These are phyloP conservation scores for Grammomys dolichurus DNA, from an alignment of 2,113 vertebrate genomes.

Conservation along the genomic window DNA sequence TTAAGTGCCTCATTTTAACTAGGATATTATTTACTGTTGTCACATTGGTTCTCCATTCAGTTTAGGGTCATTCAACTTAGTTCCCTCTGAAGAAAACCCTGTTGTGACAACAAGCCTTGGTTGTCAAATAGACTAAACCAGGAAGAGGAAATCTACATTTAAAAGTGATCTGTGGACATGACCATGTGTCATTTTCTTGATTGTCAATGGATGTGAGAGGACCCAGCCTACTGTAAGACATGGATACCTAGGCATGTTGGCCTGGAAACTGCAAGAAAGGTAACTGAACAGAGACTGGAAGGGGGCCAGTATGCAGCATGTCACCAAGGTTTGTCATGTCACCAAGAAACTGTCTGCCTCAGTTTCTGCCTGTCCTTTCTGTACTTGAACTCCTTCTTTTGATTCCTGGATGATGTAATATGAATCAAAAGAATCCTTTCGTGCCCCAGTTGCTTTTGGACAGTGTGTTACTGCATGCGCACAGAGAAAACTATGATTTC, in stretches of 20 bases:
- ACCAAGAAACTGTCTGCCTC: background rate
- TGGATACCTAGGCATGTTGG: background rate
- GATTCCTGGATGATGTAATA: background rate
- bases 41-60: background rate
- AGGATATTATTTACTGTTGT: no score
- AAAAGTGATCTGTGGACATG: background rate
- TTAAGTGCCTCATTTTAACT: background rate
- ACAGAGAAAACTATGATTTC: background rate
- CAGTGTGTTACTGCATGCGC: no score
- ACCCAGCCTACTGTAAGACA: rapidly evolving
- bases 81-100: background rate
- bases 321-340: no score
- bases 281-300: background rate
- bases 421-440: background rate
- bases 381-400: background rate
- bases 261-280: no score
- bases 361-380: background rate
- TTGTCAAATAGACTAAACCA: background rate
- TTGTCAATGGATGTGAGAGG: no score
- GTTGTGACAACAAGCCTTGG: no score
- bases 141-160: background rate
- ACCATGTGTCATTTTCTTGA: background rate
- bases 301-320: no score
- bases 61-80: background rate
- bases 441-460: background rate